A percentile compares a stretch with the other conserved stretches of the same genome.
These are phyloP conservation scores for Trachelipus rathkii DNA, from an alignment of 1,140 invertebrate genomes.

Conservation along the genomic window DNA sequence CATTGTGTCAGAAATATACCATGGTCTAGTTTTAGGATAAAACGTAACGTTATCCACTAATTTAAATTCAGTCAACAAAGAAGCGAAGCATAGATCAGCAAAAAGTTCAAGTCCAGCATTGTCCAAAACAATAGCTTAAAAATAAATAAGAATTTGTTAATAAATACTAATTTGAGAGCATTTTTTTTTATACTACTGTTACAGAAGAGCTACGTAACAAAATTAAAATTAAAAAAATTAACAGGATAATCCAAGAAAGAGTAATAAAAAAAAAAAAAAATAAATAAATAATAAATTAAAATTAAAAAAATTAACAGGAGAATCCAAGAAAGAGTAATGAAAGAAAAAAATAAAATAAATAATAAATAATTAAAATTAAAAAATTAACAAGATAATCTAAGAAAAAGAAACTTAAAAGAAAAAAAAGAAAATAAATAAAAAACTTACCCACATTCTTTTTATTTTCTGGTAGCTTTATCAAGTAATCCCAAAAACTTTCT, in stretches of 20 bases:
- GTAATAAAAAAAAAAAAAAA: neutral
- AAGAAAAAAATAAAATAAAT: neutral
- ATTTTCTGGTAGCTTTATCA: slow-evolving; percentile 46
- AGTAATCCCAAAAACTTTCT: slow-evolving; percentile 56
- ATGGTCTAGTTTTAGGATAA: slow-evolving; percentile 85
- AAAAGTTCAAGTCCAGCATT: slow-evolving; percentile 93
- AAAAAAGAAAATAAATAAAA: neutral
- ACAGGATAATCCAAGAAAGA: too few relatives aligned
- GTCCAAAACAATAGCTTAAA: slow-evolving; percentile 77
- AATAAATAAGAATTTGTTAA: neutral
- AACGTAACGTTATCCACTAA: slow-evolving; percentile 70
- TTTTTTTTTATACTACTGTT: too few relatives aligned
- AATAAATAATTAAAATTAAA: neutral
- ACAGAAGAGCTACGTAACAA: too few relatives aligned
- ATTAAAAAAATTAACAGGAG: too few relatives aligned
- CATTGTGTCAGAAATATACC: slow-evolving; percentile 93
- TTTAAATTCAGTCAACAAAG: slow-evolving; percentile 65
- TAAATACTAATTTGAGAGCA: neutral
- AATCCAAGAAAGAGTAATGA: too few relatives aligned
- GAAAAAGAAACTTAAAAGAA: neutral
- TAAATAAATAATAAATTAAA: too few relatives aligned
- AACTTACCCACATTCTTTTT: slow-evolving; percentile 47
- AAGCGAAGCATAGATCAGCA: slow-evolving; percentile 80
- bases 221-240: too few relatives aligned
- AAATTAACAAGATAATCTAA: too few relatives aligned